Evolutionary conservation across 2,113 vertebrate genomes (phyloP).

Genomic region (Chinchilla lanigera): DNA sequence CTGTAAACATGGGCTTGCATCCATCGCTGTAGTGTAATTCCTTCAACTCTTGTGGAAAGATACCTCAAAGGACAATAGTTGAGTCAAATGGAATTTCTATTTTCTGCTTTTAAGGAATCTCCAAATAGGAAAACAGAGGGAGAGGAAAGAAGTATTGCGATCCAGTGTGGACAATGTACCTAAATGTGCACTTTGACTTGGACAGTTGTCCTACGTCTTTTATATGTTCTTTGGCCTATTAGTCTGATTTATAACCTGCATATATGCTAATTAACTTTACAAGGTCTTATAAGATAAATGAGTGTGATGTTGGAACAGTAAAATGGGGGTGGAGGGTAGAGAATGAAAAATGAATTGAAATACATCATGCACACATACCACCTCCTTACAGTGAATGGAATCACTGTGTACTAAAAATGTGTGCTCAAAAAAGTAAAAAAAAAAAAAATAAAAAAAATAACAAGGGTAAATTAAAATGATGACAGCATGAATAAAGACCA

Average conservation of each 20-base stretch:
- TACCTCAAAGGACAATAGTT: not conserved
- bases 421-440: not conserved
- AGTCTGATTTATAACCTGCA: not conserved
- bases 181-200: not conserved
- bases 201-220: not conserved
- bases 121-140: not conserved
- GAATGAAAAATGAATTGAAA: not conserved
- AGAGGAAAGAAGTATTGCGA: not conserved
- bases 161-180: not conserved
- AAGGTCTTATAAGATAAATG: not conserved
- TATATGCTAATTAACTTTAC: not conserved
- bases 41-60: not conserved
- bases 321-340: not conserved
- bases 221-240: not conserved
- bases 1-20: not conserved
- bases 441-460: constrained; percentile 16
- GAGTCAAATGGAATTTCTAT: not conserved
- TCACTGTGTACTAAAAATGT: not conserved
- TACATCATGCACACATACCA: not conserved
- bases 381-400: not conserved
- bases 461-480: constrained; percentile 62
- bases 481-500: constrained; percentile 8
- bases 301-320: not conserved
- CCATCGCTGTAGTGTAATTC: not conserved
- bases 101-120: not conserved